Evolutionary conservation across 2,888 invertebrate species (phyloP).

Genomic region (Netelia inedita): DNA sequence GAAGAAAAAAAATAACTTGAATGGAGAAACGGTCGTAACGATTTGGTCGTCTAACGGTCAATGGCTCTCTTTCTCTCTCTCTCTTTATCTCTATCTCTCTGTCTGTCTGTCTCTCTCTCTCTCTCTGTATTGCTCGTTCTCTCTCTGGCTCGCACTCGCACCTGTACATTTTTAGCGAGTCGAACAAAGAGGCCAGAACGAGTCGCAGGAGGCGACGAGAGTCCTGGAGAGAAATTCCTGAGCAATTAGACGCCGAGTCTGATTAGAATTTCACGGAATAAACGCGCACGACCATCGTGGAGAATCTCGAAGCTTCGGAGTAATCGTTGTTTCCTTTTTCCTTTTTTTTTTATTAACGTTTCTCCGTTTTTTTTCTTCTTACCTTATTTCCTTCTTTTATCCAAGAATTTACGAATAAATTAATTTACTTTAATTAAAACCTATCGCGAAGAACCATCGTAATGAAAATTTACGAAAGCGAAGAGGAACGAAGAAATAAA

Average conservation of each 20-base stretch:
- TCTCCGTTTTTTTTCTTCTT: neutral
- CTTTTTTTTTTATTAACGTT: constrained; percentile 1
- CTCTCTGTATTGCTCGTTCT: neutral
- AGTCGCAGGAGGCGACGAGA: constrained; percentile 12
- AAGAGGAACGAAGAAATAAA: neutral
- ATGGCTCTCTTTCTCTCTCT: constrained; percentile 8
- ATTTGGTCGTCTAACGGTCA: constrained; percentile 53
- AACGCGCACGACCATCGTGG: neutral
- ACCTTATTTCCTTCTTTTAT: neutral
- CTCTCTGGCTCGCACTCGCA: neutral
- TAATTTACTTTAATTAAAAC: constrained; percentile 29
- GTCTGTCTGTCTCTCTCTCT: neutral
- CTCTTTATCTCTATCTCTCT: neutral
- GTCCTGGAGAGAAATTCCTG: constrained; percentile 34
- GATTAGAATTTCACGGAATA: constrained; percentile 45
- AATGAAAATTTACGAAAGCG: neutral
- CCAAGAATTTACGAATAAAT: constrained; percentile 36
- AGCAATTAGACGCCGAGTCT: constrained; percentile 52
- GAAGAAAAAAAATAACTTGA: constrained; percentile 39
- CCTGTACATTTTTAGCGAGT: neutral
- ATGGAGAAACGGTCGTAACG: constrained; percentile 34
- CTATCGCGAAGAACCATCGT: neutral
- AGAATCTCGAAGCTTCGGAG: constrained; percentile 7
- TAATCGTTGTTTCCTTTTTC: neutral
- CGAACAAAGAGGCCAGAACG: neutral